Evolutionary conservation across 2,113 vertebrate genomes (phyloP).

Genomic region (Catharus minimus): DNA sequence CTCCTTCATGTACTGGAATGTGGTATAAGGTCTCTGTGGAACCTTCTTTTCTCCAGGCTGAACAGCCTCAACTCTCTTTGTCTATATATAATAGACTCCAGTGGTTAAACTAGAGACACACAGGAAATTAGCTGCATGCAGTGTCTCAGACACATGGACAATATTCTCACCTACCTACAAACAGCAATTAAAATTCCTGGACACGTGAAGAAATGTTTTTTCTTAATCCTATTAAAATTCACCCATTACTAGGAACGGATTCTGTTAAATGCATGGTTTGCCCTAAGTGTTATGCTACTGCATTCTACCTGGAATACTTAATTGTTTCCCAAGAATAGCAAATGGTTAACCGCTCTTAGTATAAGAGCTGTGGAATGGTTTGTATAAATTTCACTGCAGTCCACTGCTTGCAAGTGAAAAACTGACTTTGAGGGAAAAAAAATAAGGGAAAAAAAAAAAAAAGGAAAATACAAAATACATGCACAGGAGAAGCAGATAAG

Average conservation of each 20-base stretch:
- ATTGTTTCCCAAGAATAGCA: not conserved
- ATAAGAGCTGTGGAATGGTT: not conserved
- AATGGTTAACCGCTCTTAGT: slow-evolving; percentile 5
- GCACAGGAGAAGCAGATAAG: slow-evolving; percentile 18
- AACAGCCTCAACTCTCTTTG: not conserved
- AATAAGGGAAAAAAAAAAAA: too few relatives aligned
- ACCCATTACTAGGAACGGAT: not conserved
- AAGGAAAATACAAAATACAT: not conserved
- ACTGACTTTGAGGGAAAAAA: not conserved
- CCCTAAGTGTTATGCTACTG: not conserved
- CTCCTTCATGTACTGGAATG: not conserved
- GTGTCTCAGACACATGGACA: not conserved
- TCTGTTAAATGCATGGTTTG: slow-evolving; percentile 4
- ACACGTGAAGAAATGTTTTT: not conserved
- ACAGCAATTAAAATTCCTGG: slow-evolving; percentile 9
- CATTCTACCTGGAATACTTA: not conserved
- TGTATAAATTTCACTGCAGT: not conserved
- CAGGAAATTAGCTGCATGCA: not conserved
- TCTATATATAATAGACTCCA: not conserved
- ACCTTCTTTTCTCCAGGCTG: not conserved
- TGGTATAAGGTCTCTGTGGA: not conserved
- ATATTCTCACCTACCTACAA: not conserved
- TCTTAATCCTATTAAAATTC: slow-evolving; percentile 9
- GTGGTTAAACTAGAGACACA: not conserved
- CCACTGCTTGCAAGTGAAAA: not conserved